phyloP scores from a whole-genome alignment of 2,797 vertebrate species.

The Urocyon cinereoargenteus region DNA sequence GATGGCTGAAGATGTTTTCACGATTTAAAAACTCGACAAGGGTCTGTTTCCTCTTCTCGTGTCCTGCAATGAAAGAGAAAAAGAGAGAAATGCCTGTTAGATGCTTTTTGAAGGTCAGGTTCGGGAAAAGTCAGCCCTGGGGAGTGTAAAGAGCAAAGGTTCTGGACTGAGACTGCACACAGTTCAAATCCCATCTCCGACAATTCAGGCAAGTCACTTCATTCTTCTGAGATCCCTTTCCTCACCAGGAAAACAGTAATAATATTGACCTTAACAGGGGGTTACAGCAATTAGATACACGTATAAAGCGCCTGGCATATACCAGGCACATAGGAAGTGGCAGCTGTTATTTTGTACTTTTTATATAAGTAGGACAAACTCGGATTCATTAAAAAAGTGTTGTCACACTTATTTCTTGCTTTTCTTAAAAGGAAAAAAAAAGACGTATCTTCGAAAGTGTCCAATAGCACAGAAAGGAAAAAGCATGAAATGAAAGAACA shows the following conservation, averaged over 20 bases:
- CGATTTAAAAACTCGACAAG: conserved; percentile 35
- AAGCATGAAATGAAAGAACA: neutral
- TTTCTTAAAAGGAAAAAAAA: conserved; percentile 58
- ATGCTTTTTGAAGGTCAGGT: neutral
- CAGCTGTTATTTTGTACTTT: conserved; percentile 47
- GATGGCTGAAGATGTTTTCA: neutral
- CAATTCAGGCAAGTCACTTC: neutral
- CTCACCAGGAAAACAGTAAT: conserved; percentile 11
- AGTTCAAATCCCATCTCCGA: neutral
- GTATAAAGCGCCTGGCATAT: neutral
- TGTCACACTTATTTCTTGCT: conserved; percentile 63
- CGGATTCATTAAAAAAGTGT: conserved; percentile 66
- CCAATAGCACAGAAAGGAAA: neutral
- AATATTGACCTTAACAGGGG: neutral
- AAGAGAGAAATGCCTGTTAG: neutral
- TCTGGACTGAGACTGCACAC: neutral
- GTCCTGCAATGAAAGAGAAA: neutral
- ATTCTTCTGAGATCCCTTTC: conserved; percentile 4
- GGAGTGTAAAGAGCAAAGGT: neutral
- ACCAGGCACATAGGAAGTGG: neutral
- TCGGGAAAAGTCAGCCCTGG: neutral
- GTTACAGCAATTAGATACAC: neutral
- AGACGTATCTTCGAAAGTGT: neutral
- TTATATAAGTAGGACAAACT: conserved; percentile 62
- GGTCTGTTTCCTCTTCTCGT: neutral